These are phyloP conservation scores for Drosophila chauvacae DNA, from an alignment of 1,140 invertebrate species.

Conservation along the genomic window DNA sequence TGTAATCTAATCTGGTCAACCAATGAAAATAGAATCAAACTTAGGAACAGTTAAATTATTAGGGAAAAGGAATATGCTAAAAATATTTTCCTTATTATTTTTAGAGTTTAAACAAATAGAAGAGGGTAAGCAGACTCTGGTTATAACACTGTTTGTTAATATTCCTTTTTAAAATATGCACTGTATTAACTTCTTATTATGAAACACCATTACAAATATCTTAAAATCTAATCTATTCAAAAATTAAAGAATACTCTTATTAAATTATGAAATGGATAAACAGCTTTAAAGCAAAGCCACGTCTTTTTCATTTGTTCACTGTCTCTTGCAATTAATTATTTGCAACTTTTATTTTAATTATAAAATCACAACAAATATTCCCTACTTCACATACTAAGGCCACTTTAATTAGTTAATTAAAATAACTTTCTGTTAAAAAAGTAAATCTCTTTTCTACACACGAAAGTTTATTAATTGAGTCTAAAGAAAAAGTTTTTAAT, in stretches of 20 bases:
- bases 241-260: neutral
- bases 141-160: neutral
- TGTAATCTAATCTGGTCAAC: neutral
- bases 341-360: neutral
- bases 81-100: neutral
- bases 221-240: too few species aligned
- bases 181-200: too few species aligned
- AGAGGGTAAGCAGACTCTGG: neutral
- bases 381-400: neutral
- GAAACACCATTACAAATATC: neutral
- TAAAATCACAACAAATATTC: neutral
- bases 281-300: neutral
- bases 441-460: slow-evolving; percentile 2
- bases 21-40: neutral
- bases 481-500: slow-evolving; percentile 23
- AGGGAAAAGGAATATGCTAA: neutral
- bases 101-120: neutral
- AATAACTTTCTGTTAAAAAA: slow-evolving; percentile 20
- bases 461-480: slow-evolving; percentile 29
- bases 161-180: neutral
- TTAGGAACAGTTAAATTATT: neutral
- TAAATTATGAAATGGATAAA: neutral
- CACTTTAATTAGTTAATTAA: slow-evolving; percentile 11
- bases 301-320: too few species aligned
- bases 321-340: neutral